A percentile compares a stretch with the other conserved stretches of the same genome.
These are phyloP conservation scores for Catocala nupta DNA, from an alignment of 2,888 invertebrate genomes.

Conservation along the genomic window DNA sequence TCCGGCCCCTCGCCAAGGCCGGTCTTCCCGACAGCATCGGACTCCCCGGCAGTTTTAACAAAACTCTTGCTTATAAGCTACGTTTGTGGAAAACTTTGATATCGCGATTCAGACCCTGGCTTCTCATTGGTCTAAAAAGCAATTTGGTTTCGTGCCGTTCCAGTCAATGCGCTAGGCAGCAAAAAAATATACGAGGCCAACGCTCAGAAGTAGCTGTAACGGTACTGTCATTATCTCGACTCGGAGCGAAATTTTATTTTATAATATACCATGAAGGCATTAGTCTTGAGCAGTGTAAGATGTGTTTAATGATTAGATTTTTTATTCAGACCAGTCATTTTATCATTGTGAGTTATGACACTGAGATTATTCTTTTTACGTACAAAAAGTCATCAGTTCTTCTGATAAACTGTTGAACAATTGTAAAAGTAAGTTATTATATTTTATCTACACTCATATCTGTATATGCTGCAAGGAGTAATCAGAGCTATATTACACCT, in stretches of 20 bases:
- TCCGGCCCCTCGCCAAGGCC: conserved; percentile 86
- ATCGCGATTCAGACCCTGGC: conserved; percentile 69
- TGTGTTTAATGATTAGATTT: conserved; percentile 5
- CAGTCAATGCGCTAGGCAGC: conserved; percentile 71
- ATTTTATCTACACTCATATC: too few species aligned
- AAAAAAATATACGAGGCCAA: conserved; percentile 66
- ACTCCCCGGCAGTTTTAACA: conserved; percentile 68
- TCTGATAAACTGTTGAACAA: too few species aligned
- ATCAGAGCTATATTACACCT: too few species aligned
- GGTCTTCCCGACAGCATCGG: conserved; percentile 84
- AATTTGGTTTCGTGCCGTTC: conserved; percentile 73
- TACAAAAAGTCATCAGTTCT: neutral
- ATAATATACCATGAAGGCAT: conserved; percentile 22
- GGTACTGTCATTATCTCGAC: conserved; percentile 44
- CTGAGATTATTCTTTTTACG: neutral
- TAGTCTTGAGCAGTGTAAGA: conserved; percentile 6
- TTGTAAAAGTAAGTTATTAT: too few species aligned
- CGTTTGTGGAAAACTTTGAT: conserved; percentile 59
- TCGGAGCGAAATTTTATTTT: conserved; percentile 26
- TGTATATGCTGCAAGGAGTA: too few species aligned
- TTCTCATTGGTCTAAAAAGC: conserved; percentile 67
- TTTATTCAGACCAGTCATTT: neutral
- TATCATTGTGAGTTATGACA: neutral
- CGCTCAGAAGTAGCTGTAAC: conserved; percentile 45
- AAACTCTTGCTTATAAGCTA: conserved; percentile 56